These are phyloP conservation scores for Agrochola circellaris DNA, from an alignment of 2,888 invertebrate species.

Conservation along the genomic window DNA sequence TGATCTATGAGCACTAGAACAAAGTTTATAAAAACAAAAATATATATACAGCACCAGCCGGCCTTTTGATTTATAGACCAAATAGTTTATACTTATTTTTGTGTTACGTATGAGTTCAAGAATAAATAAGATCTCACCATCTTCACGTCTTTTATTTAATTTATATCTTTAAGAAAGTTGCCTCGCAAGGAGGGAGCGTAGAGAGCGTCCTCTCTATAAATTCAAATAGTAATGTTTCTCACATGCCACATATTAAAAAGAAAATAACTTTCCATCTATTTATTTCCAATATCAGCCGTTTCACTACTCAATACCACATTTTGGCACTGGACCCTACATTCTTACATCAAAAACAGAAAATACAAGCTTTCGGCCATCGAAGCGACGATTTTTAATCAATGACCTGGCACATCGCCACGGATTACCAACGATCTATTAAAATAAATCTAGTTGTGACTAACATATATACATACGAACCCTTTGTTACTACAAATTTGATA, in stretches of 20 bases:
- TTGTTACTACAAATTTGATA: conserved; percentile 46
- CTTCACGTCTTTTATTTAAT: background rate
- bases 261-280: background rate
- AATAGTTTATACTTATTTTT: background rate
- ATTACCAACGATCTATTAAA: conserved; percentile 68
- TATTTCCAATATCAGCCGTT: conserved; percentile 15
- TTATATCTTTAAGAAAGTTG: background rate
- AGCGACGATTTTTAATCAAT: conserved; percentile 69
- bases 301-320: conserved; percentile 31
- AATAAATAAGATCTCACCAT: background rate
- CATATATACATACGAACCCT: conserved; percentile 49
- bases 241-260: background rate
- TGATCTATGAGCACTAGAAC: background rate
- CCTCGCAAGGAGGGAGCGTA: background rate
- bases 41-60: background rate
- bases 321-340: conserved; percentile 43
- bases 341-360: conserved; percentile 49
- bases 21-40: too few species aligned
- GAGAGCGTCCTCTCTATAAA: background rate
- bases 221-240: too few species aligned
- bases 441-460: conserved; percentile 68
- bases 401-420: conserved; percentile 70
- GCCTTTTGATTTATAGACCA: background rate
- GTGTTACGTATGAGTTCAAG: background rate
- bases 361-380: conserved; percentile 49